These are phyloP conservation scores for Lysandra bellargus DNA, from an alignment of 2,888 invertebrate genomes.

Conservation along the genomic window DNA sequence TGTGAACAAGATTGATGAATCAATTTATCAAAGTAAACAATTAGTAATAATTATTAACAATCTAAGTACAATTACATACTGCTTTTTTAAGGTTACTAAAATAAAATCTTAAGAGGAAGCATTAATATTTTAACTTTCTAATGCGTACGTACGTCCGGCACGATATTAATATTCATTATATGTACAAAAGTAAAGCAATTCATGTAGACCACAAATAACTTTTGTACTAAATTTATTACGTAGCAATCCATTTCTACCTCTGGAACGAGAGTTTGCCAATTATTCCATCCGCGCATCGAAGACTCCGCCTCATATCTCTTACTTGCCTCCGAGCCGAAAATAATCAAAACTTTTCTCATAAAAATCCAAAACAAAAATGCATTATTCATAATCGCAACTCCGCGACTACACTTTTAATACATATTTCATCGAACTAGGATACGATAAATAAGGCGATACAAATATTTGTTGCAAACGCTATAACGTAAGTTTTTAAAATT, in stretches of 20 bases:
- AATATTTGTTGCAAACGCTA: slow-evolving; percentile 39
- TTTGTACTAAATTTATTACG: slow-evolving; percentile 54
- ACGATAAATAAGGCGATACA: slow-evolving; percentile 49
- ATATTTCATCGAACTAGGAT: slow-evolving; percentile 50
- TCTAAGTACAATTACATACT: neutral
- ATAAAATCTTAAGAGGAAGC: neutral
- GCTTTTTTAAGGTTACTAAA: neutral
- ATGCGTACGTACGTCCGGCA: slow-evolving; percentile 25
- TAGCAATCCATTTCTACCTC: slow-evolving; percentile 51
- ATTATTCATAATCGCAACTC: slow-evolving; percentile 78
- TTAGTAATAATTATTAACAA: neutral
- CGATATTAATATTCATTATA: slow-evolving; percentile 32
- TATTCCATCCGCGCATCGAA: slow-evolving; percentile 61
- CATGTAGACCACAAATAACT: slow-evolving; percentile 56
- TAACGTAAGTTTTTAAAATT: neutral
- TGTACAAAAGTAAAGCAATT: slow-evolving; percentile 45
- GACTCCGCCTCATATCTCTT: slow-evolving; percentile 61
- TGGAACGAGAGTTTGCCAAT: slow-evolving; percentile 56
- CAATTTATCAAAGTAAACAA: neutral
- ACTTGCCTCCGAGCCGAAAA: slow-evolving; percentile 75
- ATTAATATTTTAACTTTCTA: neutral
- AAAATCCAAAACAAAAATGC: slow-evolving; percentile 81
- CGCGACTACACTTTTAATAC: slow-evolving; percentile 48
- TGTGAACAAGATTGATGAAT: neutral
- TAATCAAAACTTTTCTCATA: slow-evolving; percentile 81